Evolutionary conservation across 1,140 invertebrate species (phyloP), one percentile per base, ranked within the genome.

Genomic region (Mya arenaria): DNA sequence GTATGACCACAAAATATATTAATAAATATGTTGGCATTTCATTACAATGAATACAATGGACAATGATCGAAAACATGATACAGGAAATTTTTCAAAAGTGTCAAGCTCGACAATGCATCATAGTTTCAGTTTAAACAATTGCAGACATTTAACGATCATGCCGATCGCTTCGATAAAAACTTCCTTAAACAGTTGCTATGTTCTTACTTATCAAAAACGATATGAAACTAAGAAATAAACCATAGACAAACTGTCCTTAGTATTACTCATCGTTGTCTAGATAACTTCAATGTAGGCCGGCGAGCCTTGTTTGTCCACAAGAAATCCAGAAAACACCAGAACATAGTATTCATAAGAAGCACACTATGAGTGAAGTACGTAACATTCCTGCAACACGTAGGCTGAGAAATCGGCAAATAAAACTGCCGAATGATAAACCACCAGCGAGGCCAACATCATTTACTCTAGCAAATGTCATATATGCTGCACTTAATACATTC

Each of bases 351-450:
- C 72, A 62, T 0, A 75, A 23, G 1, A 48, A 36, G 39, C 56
- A 62, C 0, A 15, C 36, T 1, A 37, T 58, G 34, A 75, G 63
- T 10, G 72, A 62, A 4, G 63, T 44, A 23, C 34, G 39, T 1
- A 75, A 39, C 72, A 75, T 75, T 25, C 72, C 72, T 34, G 32
- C 25, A 23, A 75, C 72, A 36, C 63, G 60, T 44, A 75, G 55
- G 30, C 72, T 58, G 23, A 75, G 63, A 75, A 39, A 63, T 4
- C 72, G 56, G 28, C 72, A 75, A 13, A 75, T 5, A 19, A 41
- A 5, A 62, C 72, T 58, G 30, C 72, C 72, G 39, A 62, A 75
- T 17, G 30, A 10, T 1, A 62, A 32, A 2, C 72, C 72, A 2
- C 72, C 72, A 13, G 72, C 37, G 23, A 75, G 55, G 34, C 72